Conservation (phyloP, 2,113 vertebrate species). For the Pituophis catenifer region DNA sequence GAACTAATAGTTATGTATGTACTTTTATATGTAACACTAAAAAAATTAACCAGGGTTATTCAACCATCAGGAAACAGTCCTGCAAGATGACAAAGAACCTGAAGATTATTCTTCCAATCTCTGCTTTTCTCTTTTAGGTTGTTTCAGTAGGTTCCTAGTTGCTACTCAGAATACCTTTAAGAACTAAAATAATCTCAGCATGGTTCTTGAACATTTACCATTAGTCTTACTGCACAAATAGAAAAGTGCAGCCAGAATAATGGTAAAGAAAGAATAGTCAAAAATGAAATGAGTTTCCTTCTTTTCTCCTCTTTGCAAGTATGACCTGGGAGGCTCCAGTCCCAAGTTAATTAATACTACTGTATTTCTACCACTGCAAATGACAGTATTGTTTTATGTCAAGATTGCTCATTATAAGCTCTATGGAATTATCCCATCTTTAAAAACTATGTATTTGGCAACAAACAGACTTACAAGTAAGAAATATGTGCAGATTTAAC, state of each 20-base stretch:
- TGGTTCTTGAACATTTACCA: background rate
- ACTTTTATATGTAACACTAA: background rate
- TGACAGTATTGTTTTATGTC: background rate
- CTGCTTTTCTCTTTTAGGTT: background rate
- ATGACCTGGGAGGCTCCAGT: background rate
- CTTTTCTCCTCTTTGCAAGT: background rate
- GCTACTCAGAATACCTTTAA: background rate
- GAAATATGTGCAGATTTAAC: background rate
- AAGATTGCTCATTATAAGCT: background rate
- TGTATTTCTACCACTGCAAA: background rate
- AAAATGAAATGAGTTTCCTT: background rate
- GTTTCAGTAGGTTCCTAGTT: background rate
- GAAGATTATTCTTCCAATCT: background rate
- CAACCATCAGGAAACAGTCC: background rate
- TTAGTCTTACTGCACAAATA: background rate
- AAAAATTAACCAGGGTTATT: background rate
- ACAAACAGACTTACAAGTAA: background rate
- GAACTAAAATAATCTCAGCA: background rate
- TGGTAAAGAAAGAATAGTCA: background rate
- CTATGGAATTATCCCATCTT: background rate
- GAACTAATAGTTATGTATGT: background rate
- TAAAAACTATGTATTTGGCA: background rate
- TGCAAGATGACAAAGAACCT: background rate
- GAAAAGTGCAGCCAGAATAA: no score
- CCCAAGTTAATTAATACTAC: background rate